Evolutionary conservation across 2,888 invertebrate species (phyloP).

Genomic region (Hetaerina titia): DNA sequence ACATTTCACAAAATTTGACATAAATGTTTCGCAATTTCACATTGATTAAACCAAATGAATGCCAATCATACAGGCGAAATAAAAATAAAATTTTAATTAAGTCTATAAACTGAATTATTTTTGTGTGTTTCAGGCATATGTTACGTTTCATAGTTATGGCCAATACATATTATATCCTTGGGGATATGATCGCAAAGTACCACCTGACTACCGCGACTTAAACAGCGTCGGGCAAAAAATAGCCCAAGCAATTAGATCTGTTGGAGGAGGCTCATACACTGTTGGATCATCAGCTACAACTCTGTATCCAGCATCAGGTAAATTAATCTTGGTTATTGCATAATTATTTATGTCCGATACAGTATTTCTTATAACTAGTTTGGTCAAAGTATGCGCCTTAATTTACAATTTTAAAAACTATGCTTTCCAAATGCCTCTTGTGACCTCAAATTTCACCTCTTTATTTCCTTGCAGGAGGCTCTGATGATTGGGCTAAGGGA

Average conservation of each 20-base stretch:
- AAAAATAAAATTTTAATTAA: no score
- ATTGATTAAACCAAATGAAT: no score
- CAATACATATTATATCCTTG: conserved; percentile 92
- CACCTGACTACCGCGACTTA: conserved; percentile 84
- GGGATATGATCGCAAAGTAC: conserved; percentile 84
- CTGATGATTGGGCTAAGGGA: conserved; percentile 96
- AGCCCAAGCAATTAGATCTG: conserved; percentile 82
- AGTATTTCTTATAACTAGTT: not conserved
- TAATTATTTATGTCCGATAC: not conserved
- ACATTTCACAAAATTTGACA: no score
- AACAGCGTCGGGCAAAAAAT: conserved; percentile 85
- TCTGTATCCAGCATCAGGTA: conserved; percentile 82
- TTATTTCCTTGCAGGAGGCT: conserved; percentile 85
- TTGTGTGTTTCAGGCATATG: conserved; percentile 82
- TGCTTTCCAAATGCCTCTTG: not conserved
- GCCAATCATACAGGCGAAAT: no score
- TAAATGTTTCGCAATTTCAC: no score
- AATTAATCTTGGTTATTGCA: not conserved
- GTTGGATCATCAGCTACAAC: conserved; percentile 89
- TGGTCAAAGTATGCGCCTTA: not conserved
- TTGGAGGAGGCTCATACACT: conserved; percentile 83
- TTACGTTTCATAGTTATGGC: conserved; percentile 92
- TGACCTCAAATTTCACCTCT: not conserved
- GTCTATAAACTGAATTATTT: not conserved
- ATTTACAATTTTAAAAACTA: not conserved